Evolutionary conservation across 1,140 invertebrate genomes (phyloP).

Genomic region (Tribolium castaneum): DNA sequence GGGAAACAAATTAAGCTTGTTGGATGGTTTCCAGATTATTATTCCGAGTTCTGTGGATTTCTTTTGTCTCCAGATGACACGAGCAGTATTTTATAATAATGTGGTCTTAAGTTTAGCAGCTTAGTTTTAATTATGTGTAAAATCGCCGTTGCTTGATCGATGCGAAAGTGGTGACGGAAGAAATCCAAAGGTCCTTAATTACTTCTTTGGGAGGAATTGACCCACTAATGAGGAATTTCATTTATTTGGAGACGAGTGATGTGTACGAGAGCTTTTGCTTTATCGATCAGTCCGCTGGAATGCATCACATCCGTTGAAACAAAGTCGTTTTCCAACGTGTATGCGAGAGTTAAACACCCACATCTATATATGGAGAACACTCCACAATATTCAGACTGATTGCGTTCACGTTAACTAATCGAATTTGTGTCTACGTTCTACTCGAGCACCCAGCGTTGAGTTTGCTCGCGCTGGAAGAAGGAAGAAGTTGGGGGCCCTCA

Average conservation of each 20-base stretch:
- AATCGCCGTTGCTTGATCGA: conserved; percentile 5
- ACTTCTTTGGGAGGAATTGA: not conserved
- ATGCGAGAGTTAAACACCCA: conserved; percentile 11
- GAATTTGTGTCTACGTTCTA: conserved; percentile 5
- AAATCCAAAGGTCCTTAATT: conserved; percentile 6
- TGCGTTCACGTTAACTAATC: conserved; percentile 23
- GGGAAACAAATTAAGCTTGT: conserved; percentile 26
- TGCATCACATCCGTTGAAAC: conserved; percentile 15
- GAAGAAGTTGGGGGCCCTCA: not conserved
- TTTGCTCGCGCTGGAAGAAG: not conserved
- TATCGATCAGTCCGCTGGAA: not conserved
- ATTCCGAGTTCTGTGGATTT: conserved; percentile 12
- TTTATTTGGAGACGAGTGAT: conserved; percentile 15
- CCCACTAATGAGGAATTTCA: conserved; percentile 26
- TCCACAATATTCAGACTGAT: conserved; percentile 19
- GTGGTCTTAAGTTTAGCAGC: not conserved
- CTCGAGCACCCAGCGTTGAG: not conserved
- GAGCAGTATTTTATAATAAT: conserved; percentile 30
- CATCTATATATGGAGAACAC: conserved; percentile 5
- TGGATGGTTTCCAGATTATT: conserved; percentile 33
- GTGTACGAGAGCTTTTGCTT: not conserved
- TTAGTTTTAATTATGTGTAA: conserved; percentile 26
- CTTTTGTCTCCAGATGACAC: conserved; percentile 23
- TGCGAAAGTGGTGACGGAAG: not conserved
- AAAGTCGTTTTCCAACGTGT: conserved; percentile 14